phyloP scores from a whole-genome alignment of 2,113 vertebrate genomes.

The Oncorhynchus clarkii region DNA sequence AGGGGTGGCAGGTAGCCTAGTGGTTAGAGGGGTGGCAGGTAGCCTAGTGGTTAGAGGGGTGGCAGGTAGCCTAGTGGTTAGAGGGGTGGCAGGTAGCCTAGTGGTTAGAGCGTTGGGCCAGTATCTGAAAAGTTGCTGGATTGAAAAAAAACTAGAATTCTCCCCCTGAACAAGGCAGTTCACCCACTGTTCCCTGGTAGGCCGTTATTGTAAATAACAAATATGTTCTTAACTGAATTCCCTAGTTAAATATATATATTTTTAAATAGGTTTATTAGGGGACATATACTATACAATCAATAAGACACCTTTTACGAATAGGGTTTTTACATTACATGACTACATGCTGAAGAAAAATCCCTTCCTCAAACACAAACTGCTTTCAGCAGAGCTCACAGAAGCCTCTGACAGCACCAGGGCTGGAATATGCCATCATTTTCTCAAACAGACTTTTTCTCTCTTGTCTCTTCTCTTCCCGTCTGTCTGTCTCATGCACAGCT shows the following conservation, averaged over 20 bases:
- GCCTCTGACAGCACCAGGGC: slow-evolving; percentile 44
- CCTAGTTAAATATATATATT: not conserved
- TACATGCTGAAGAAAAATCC: slow-evolving; percentile 60
- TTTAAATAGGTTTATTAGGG: not conserved
- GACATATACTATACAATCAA: not conserved
- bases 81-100: no score
- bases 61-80: no score
- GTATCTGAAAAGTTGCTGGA: no score
- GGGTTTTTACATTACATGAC: not conserved
- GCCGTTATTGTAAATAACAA: no score
- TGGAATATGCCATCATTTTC: slow-evolving; percentile 60
- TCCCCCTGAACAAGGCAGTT: no score
- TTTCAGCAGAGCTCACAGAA: slow-evolving; percentile 51
- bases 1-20: no score
- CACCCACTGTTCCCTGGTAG: no score
- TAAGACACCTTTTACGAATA: not conserved
- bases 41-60: no score
- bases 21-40: no score
- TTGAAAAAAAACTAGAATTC: no score
- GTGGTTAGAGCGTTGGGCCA: no score
- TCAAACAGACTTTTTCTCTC: slow-evolving; percentile 44
- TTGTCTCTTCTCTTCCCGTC: slow-evolving; percentile 3
- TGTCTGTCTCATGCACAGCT: not conserved
- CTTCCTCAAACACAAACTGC: slow-evolving; percentile 51
- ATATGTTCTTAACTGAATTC: no score